Conservation (phyloP, 37 sponge, comb jelly and placozoan species). For the Bolinopsis microptera region DNA sequence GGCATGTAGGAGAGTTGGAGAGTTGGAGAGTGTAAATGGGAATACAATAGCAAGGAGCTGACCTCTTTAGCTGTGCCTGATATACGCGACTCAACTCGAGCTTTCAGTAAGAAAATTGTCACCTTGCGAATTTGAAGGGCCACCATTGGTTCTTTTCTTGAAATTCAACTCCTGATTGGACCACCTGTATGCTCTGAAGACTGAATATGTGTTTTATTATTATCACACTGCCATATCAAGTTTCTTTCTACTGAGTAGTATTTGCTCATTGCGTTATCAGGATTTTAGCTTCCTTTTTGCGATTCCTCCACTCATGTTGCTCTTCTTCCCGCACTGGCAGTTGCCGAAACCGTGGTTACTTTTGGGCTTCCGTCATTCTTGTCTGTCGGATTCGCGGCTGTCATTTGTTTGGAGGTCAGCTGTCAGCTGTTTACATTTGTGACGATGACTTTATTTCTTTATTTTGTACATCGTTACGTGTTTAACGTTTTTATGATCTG, state of each 20-base stretch:
- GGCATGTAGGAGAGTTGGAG: too few species aligned
- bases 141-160: background rate
- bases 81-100: background rate
- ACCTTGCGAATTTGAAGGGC: background rate
- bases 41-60: background rate
- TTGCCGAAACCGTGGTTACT: background rate
- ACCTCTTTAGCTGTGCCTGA: background rate
- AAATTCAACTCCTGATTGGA: background rate
- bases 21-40: background rate
- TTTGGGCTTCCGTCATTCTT: background rate
- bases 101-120: background rate
- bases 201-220: background rate
- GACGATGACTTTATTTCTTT: background rate
- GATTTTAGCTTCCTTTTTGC: background rate
- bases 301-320: too few species aligned
- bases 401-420: background rate
- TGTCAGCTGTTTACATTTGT: background rate
- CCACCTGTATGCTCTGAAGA: background rate
- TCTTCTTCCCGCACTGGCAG: background rate
- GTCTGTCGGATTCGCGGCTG: too few species aligned
- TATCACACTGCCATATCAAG: background rate
- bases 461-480: too few species aligned
- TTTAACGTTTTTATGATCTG: background rate
- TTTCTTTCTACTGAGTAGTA: background rate
- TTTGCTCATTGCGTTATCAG: background rate